Conservation (phyloP, 1,140 invertebrate genomes). For the Anoplophora glabripennis region DNA sequence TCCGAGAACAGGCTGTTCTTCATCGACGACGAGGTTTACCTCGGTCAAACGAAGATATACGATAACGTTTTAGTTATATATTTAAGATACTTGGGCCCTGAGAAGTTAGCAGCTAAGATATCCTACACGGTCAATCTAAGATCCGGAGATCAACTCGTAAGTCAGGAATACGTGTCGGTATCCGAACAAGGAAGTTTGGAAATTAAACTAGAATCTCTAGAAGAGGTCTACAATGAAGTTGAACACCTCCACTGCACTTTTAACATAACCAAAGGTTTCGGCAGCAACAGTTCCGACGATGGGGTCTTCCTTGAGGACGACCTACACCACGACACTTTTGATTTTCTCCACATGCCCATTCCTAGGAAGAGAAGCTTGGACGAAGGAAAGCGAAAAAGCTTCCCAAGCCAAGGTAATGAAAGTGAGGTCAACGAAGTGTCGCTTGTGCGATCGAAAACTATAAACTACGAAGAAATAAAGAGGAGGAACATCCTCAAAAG, state of each 20-base stretch:
- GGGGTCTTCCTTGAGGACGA: constrained; percentile 2
- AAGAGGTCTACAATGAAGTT: constrained; percentile 12
- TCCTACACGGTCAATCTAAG: constrained; percentile 28
- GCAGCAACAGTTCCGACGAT: constrained; percentile 9
- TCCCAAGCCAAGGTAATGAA: background rate
- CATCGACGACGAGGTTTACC: constrained; percentile 35
- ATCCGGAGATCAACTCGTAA: background rate
- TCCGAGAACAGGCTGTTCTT: constrained; percentile 36
- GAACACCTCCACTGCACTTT: constrained; percentile 15
- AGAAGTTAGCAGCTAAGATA: constrained; percentile 23
- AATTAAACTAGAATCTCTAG: constrained; percentile 23
- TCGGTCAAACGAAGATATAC: constrained; percentile 33
- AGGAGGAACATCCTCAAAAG: constrained; percentile 10
- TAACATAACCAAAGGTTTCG: constrained; percentile 12
- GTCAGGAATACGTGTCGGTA: background rate
- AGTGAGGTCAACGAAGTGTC: background rate
- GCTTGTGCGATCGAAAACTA: constrained; percentile 19
- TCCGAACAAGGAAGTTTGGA: constrained; percentile 19
- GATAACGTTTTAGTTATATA: constrained; percentile 23
- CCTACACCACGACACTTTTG: too few relatives aligned
- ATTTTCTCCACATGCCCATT: too few relatives aligned
- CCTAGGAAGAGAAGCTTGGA: constrained; percentile 2
- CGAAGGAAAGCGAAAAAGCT: background rate
- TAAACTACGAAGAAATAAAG: constrained; percentile 20
- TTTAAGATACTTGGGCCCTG: constrained; percentile 52